Base-by-base conservation (phyloP, 2,797 vertebrate genomes). In the Kryptopterus vitreolus region DNA sequence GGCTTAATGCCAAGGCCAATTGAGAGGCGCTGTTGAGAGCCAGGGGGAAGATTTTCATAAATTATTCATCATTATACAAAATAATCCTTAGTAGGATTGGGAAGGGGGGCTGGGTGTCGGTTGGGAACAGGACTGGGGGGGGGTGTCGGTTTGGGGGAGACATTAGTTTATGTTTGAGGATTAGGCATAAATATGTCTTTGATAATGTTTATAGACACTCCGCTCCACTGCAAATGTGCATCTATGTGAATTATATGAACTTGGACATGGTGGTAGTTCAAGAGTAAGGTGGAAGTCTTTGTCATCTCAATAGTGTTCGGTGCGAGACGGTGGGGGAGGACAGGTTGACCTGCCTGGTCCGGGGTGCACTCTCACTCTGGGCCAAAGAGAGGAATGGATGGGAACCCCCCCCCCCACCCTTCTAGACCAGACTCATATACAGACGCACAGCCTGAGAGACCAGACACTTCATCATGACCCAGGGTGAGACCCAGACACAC, bases 1-100 rank as follows among this genome's bases (percentile, higher is more conserved):
- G 92, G 93, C 90, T 76, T 84, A 80, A 88, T 92, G 93, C 93
- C 93, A 94, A 93, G 92, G 92, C 93, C 93, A 94, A 93, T 93
- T 88, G 92, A 92, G 91, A 92, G 88, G 87, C 88, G 85, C 89
- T 82, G 76, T 83, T 90, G 88, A 88, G 88, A 91, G 91, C 90
- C 88, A 86, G 90, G 89, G 92, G 93, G 90, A 91, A 91, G 89
- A 91, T 85, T 88, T 89, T 93, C 90, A 93, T 94, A 93, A 91
- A 91, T 94, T 93, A 94, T 94, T 94, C 91, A 94, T 93, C 85
- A 89, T 91, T 90, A 91, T 91, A 91, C 87, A 85, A 90, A 92
- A 93, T 92, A 93, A 93, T 93, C 90, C 91, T 88, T 88, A 91
- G 85, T 78, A 87, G 84, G 85, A 88, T 87, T 89, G 86, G 85